Conservation (phyloP, 2,888 invertebrate species). For the Bombylius major region DNA sequence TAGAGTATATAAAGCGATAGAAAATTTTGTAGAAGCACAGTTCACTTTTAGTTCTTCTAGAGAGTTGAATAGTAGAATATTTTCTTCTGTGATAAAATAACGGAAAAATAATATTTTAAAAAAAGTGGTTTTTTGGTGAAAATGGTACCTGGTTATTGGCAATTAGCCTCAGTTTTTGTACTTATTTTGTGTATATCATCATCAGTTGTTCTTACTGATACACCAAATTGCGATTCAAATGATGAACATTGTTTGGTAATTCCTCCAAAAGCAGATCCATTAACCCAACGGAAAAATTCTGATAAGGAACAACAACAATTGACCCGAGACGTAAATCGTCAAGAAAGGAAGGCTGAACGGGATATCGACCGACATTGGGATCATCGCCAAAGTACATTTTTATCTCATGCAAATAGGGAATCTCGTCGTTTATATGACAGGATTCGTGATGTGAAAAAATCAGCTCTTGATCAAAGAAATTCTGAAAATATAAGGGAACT, state of each 20-base stretch:
- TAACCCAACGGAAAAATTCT: background rate
- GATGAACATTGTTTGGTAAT: background rate
- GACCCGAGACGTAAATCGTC: background rate
- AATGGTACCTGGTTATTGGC: slow-evolving; percentile 6
- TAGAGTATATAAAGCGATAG: background rate
- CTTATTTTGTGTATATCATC: background rate
- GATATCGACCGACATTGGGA: background rate
- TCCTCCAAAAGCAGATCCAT: too few species aligned
- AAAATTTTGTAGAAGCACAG: background rate
- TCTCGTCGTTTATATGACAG: background rate
- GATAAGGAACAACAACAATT: background rate
- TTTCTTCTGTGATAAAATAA: background rate
- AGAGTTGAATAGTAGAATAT: background rate
- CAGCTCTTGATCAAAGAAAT: background rate
- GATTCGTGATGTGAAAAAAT: background rate
- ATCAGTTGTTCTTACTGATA: background rate
- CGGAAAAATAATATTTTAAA: background rate
- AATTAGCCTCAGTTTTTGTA: slow-evolving; percentile 3
- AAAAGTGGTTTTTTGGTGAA: background rate
- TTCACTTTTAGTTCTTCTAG: background rate
- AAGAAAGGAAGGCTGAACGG: background rate
- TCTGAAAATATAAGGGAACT: background rate
- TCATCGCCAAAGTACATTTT: background rate
- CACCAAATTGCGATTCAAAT: background rate
- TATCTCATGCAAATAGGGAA: background rate